Conservation (phyloP, 2,888 invertebrate genomes). For the Drosophila longiperda region DNA sequence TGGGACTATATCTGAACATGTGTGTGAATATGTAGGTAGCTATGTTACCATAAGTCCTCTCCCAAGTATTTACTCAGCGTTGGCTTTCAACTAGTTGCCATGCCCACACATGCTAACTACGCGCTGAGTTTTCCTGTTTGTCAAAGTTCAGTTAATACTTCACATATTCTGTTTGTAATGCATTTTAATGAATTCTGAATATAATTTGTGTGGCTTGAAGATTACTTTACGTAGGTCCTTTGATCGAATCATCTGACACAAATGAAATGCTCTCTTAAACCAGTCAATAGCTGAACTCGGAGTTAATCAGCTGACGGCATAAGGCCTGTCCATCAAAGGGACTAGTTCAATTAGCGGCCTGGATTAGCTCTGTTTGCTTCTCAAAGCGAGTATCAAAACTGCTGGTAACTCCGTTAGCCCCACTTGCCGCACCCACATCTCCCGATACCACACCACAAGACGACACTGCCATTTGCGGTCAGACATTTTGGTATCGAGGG, state of each 20-base stretch:
- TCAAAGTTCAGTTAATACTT: slow-evolving; percentile 28
- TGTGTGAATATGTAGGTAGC: slow-evolving; percentile 6
- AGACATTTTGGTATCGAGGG: slow-evolving; percentile 32
- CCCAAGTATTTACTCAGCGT: slow-evolving; percentile 17
- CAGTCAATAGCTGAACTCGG: slow-evolving; percentile 22
- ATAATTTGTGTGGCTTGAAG: neutral
- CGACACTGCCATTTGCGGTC: slow-evolving; percentile 62
- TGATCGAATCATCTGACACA: neutral
- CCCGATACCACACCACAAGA: slow-evolving; percentile 33
- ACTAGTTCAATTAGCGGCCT: slow-evolving; percentile 46
- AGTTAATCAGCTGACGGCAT: slow-evolving; percentile 21
- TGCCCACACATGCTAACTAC: slow-evolving; percentile 32
- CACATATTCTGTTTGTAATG: slow-evolving; percentile 12
- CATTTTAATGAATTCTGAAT: slow-evolving; percentile 11
- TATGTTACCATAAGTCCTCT: slow-evolving; percentile 21
- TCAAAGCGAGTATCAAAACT: slow-evolving; percentile 48
- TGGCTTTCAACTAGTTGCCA: slow-evolving; percentile 1
- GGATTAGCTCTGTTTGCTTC: slow-evolving; percentile 25
- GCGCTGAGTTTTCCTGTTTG: slow-evolving; percentile 28
- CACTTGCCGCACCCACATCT: slow-evolving; percentile 5
- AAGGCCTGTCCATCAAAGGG: slow-evolving; percentile 32
- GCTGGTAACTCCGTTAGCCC: slow-evolving; percentile 39
- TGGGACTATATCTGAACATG: neutral
- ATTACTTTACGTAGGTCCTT: neutral
- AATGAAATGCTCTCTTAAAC: slow-evolving; percentile 12